Base-by-base conservation (phyloP, 2,888 invertebrate genomes). In the Eilema depressum region DNA sequence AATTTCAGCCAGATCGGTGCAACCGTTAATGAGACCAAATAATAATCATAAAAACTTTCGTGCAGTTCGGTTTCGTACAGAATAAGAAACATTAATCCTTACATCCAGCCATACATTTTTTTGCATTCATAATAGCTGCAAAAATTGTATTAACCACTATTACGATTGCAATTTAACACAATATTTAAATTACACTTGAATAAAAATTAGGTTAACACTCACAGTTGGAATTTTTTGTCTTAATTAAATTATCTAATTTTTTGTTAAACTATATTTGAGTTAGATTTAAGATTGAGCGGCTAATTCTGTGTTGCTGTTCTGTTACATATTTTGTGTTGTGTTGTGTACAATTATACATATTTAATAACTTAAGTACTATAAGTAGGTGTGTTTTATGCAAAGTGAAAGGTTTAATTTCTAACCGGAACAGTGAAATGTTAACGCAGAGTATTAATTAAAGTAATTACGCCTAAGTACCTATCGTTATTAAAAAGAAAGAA, bases 331-430 rank as follows among this genome's bases (percentile, higher is more conserved):
- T 8, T 23, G n/a, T 2, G 11, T 41, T 1, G 1, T 37, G 12
- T 37, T 1, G 11, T 37, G 33, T 37, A 37, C 1, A 37, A 37
- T 3, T 3, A 28, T 28, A 28, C 5, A 3, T 17, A n/a, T 3
- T 10, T 3, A n/a, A n/a, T 7, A 8, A 56, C 2, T 7, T 56
- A 57, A 23, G 7, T 57, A 57, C 12, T 47, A 25, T 56, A n/a
- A 56, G 25, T 57, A 57, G 23, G 12, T 59, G 25, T 59, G 4
- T 59, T 59, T 53, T 59, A 59, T 59, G 26, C 57, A 59, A 25
- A 59, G 57, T 59, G 57, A 59, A 59, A 59, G 57, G 57, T 59
- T 25, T 59, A 59, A 59, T 59, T 12, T 59, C 25, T 26, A 59
- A 25, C 26, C 57, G 57, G 23, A 25, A 12, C 57, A 59, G 57